These are phyloP conservation scores for Acestrorhynchus altus DNA, from an alignment of 2,797 vertebrate species.

Conservation along the genomic window DNA sequence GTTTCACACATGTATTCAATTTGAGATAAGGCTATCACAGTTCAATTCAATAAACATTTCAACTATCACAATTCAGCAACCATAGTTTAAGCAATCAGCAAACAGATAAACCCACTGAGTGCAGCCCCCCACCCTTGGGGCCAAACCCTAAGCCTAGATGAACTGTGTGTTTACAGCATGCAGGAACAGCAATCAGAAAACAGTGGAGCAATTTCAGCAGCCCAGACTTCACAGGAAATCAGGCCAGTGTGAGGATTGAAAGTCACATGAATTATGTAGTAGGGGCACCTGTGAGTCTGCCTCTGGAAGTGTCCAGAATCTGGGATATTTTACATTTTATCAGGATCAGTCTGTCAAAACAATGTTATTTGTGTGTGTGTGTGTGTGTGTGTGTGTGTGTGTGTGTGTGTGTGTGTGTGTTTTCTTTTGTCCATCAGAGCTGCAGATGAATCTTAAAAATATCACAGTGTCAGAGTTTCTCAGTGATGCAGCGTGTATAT, in stretches of 20 bases:
- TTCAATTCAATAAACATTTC: conserved; percentile 15
- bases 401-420: background rate
- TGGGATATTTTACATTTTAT: conserved; percentile 73
- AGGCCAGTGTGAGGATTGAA: conserved; percentile 65
- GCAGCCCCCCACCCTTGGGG: background rate
- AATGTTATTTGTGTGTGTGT: conserved; percentile 27
- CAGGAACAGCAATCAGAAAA: conserved; percentile 37
- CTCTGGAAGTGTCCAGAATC: conserved; percentile 70
- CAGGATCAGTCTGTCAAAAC: conserved; percentile 71
- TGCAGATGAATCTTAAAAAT: conserved; percentile 35
- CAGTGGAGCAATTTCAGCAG: conserved; percentile 42
- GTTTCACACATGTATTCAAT: background rate
- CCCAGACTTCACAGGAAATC: conserved; percentile 59
- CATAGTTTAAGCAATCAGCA: conserved; percentile 4
- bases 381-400: background rate
- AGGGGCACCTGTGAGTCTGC: conserved; percentile 67
- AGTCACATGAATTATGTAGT: conserved; percentile 77
- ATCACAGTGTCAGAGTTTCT: conserved; percentile 24
- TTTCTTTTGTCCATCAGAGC: conserved; percentile 13
- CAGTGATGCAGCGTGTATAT: background rate
- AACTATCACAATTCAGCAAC: conserved; percentile 17
- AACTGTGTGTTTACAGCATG: conserved; percentile 32
- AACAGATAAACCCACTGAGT: conserved; percentile 10
- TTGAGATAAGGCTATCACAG: background rate
- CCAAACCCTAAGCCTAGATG: conserved; percentile 21